Base-by-base conservation (phyloP, 2,113 vertebrate genomes). In the Campylomormyrus tamandua region DNA sequence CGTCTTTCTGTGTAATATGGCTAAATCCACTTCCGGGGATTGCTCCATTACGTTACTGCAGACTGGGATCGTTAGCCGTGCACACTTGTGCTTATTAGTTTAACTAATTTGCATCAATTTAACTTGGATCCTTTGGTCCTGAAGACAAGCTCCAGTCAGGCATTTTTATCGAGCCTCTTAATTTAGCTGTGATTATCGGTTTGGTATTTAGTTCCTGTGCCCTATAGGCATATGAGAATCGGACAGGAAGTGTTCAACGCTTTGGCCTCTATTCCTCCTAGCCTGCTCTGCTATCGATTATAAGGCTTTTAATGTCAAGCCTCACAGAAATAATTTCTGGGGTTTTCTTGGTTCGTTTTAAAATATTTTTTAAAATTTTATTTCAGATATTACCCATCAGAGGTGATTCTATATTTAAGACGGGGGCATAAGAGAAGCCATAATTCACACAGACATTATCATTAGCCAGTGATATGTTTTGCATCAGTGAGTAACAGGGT, bases 271-370 rank as follows among this genome's bases (percentile, higher is more conserved):
- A 15, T 35, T 87, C 52, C 35, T 39, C 5, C 31, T 19, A 35
- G 27, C 10, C 9, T 45, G 42, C 39, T 66, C 52, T 53, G 19
- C 35, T 66, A 88, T 88, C 4, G 87, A 88, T 88, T 87, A 58
- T 62, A 49, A 66, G 39, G 31, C 35, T 58, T 88, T 66, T 88
- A 66, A 88, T 45, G 87, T 88, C 87, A 66, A 24, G 39, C 87
- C 53, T 77, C 4, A 89, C 21, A 89, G 77, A 87, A 49, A 52
- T 89, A 10, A 89, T 49, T 89, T 50, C 15, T 39, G n/a, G 45
- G 56, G 56, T 58, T 58, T n/a, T 58, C 7, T 58, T 58, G 56
- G 56, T 58, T n/a, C 6, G 4, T 56, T 24, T 21, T 45, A 42
- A 42, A 42, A 42, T 45, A 6, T 6, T 45, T 45, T 0, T 45